phyloP scores from a whole-genome alignment of 1,140 invertebrate species.

The Drosophila varians region DNA sequence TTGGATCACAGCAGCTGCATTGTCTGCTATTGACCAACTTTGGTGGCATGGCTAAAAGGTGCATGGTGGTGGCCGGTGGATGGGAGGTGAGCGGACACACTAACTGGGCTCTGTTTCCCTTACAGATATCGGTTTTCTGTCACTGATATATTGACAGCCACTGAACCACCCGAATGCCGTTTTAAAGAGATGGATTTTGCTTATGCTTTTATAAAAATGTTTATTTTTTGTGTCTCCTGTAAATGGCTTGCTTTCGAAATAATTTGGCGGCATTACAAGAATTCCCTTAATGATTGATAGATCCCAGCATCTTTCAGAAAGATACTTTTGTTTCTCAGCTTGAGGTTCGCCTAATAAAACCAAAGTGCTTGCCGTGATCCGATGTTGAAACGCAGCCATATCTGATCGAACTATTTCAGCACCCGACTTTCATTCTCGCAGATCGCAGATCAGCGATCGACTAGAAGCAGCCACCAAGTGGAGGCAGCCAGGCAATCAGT shows the following conservation, averaged over 20 bases:
- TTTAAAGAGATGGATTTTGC: neutral
- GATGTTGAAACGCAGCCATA: neutral
- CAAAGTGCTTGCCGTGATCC: neutral
- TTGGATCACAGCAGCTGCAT: conserved; percentile 49
- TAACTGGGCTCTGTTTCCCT: conserved; percentile 30
- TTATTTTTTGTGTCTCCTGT: neutral
- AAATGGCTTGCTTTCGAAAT: neutral
- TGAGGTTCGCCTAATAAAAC: conserved; percentile 20
- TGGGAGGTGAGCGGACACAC: neutral
- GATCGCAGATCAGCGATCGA: neutral
- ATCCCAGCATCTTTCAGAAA: neutral
- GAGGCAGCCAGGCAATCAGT: conserved; percentile 26
- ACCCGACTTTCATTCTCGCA: conserved; percentile 1
- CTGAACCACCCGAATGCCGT: conserved; percentile 2
- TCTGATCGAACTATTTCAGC: conserved; percentile 12
- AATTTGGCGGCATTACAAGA: no score
- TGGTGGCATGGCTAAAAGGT: conserved; percentile 9
- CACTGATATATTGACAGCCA: conserved; percentile 29
- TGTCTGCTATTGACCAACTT: conserved; percentile 44
- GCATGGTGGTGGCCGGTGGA: neutral
- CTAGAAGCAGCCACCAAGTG: conserved; percentile 9
- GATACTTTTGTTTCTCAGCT: conserved; percentile 19
- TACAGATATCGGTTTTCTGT: conserved; percentile 34
- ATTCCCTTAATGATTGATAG: neutral
- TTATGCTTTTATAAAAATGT: neutral